Base-by-base conservation (phyloP, 2,113 vertebrate species). In the Oriolus oriolus region DNA sequence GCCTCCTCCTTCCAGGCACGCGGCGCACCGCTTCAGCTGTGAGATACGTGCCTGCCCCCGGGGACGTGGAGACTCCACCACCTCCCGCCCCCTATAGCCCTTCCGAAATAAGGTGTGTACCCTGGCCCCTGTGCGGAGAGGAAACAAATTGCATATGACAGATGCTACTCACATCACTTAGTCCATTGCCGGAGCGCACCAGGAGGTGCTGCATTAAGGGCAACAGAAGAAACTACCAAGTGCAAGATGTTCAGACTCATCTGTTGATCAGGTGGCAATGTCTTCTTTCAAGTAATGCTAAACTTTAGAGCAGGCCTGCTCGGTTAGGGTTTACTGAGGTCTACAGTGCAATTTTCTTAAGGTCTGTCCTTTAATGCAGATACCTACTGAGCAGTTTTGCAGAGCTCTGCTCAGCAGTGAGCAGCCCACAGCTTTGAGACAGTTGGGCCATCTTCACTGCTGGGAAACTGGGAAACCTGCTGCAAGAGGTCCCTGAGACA, bases 191-290 rank as follows among this genome's bases (percentile, higher is more conserved):
- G 68, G 57, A 41, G 87, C 79, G 69, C 70, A 37, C n/a, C 33
- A 22, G 85, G 87, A 89, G 70, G 19, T 68, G 70, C 82, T 77
- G 91, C 2, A 12, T 13, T 31, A 23, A 87, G 93, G 90, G 80
- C 41, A 13, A 21, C 37, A 66, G 56, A 27, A 75, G 56, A 77
- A 64, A 61, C 83, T 52, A 31, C 22, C 6, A 23, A 70, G 56
- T 26, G 41, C 60, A 18, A 28, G 41, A 70, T 6, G 56, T 52
- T 94, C 41, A 7, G 47, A 5, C 52, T 81, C 90, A 96, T 93
- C 95, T 96, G 93, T 95, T 93, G 90, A 92, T 96, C 89, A 35
- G 84, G 63, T 71, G 63, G 26, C 5, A 27, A 49, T n/a, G 31
- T 15, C 56, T 68, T 39, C 56, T 71, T 66, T 64, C 47, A 60